Conservation (phyloP, 2,888 invertebrate species). For the Rotaria magnacalcarata region DNA sequence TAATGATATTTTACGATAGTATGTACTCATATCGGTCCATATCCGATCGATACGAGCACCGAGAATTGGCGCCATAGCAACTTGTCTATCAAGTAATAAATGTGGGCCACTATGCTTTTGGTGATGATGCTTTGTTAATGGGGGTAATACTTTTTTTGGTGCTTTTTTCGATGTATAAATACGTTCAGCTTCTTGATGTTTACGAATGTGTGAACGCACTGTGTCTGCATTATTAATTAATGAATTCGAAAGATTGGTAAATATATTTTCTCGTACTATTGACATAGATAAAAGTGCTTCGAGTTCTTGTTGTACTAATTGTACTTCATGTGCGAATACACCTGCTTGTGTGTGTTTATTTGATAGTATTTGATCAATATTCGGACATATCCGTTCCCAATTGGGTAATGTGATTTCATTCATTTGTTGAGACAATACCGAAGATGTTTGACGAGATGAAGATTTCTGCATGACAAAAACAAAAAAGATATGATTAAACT, state of each 20-base stretch:
- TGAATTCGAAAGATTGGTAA: background rate
- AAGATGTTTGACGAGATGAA: background rate
- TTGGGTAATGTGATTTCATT: background rate
- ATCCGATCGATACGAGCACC: background rate
- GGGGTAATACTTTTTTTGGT: background rate
- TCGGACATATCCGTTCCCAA: conserved; percentile 6
- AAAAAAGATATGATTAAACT: background rate
- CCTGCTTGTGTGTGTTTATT: conserved; percentile 12
- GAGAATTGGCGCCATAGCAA: background rate
- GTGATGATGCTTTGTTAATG: background rate
- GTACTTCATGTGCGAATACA: conserved; percentile 30
- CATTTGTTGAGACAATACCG: background rate
- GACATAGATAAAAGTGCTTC: conserved; percentile 5
- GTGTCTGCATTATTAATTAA: background rate
- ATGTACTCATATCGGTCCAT: background rate
- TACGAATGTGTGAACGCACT: background rate
- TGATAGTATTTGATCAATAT: conserved; percentile 25
- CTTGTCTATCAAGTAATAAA: conserved; percentile 13
- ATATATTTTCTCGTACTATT: background rate
- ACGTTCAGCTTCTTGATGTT: conserved; percentile 27
- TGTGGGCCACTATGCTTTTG: background rate
- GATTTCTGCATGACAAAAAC: background rate
- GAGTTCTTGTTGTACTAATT: conserved; percentile 21
- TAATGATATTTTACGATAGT: background rate
- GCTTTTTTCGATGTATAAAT: background rate